These are phyloP conservation scores for Rhinolophus ferrumequinum DNA, from an alignment of 2,113 vertebrate species.

Conservation along the genomic window DNA sequence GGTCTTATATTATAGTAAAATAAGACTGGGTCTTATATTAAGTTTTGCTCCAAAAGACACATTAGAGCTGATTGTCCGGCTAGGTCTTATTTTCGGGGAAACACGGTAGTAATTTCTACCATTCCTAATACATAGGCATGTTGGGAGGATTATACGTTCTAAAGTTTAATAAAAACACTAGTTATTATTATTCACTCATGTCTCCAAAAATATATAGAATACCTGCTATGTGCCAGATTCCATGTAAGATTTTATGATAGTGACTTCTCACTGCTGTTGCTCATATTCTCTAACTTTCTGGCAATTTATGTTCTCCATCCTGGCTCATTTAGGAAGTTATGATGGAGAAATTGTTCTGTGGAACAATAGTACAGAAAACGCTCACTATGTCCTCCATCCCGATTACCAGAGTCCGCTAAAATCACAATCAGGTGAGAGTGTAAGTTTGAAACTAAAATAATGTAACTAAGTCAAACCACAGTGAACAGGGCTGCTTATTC, in stretches of 20 bases:
- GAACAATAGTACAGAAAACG: conserved; percentile 88
- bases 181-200: not conserved
- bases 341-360: conserved; percentile 88
- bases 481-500: not conserved
- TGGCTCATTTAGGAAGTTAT: conserved; percentile 80
- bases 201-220: not conserved
- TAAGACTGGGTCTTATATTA: too few relatives aligned
- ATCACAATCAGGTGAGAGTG: conserved; percentile 68
- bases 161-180: not conserved
- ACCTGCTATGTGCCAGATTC: not conserved
- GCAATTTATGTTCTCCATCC: not conserved
- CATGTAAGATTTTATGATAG: not conserved
- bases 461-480: not conserved
- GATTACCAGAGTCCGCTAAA: conserved; percentile 62
- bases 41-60: too few relatives aligned
- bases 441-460: not conserved
- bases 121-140: not conserved
- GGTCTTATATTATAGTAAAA: too few relatives aligned
- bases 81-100: too few relatives aligned
- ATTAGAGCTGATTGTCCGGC: too few relatives aligned
- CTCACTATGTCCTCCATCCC: conserved; percentile 80
- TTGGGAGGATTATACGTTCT: not conserved
- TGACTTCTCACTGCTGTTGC: not conserved
- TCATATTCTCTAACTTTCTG: conserved; percentile 4
- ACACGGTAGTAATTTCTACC: not conserved